Percentiles rank a stretch among this genome's conserved stretches.
Evolutionary conservation across 35 echinoderm and acorn worm species (phyloP).

Genomic region (Nesometra sesokonis): DNA sequence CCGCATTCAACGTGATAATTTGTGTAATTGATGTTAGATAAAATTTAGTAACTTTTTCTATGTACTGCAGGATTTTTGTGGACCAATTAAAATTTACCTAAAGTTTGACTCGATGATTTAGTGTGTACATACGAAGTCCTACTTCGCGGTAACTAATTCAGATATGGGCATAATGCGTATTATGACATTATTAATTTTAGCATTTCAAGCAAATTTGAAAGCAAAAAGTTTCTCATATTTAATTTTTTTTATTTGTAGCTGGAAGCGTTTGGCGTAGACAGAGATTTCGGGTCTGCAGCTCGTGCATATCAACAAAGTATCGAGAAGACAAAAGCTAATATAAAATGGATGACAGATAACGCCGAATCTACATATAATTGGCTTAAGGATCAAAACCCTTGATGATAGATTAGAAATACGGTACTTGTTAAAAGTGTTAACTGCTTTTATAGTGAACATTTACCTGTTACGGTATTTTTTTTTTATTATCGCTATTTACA

Average conservation of each 20-base stretch:
- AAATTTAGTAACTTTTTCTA: too few relatives aligned
- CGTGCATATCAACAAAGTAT: conserved; percentile 66
- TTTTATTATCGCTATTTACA: background rate
- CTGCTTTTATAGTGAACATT: background rate
- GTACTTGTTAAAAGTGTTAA: background rate
- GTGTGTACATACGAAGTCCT: too few relatives aligned
- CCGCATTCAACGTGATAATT: too few relatives aligned
- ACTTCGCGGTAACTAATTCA: too few relatives aligned
- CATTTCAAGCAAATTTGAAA: too few relatives aligned
- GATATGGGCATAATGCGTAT: too few relatives aligned
- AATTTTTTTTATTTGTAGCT: conserved; percentile 19
- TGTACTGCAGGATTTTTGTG: too few relatives aligned
- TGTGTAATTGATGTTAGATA: too few relatives aligned
- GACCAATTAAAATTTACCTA: too few relatives aligned
- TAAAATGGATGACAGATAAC: conserved; percentile 74
- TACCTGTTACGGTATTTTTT: background rate
- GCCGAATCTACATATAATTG: conserved; percentile 27
- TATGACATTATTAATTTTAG: too few relatives aligned
- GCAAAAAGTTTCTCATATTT: too few relatives aligned
- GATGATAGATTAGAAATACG: background rate
- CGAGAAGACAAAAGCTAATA: conserved; percentile 66
- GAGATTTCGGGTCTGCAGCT: conserved; percentile 82
- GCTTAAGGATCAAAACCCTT: background rate
- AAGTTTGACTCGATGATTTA: too few relatives aligned
- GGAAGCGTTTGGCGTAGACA: conserved; percentile 57